Conservation (phyloP, 2,888 invertebrate genomes). For the Netelia inedita region DNA sequence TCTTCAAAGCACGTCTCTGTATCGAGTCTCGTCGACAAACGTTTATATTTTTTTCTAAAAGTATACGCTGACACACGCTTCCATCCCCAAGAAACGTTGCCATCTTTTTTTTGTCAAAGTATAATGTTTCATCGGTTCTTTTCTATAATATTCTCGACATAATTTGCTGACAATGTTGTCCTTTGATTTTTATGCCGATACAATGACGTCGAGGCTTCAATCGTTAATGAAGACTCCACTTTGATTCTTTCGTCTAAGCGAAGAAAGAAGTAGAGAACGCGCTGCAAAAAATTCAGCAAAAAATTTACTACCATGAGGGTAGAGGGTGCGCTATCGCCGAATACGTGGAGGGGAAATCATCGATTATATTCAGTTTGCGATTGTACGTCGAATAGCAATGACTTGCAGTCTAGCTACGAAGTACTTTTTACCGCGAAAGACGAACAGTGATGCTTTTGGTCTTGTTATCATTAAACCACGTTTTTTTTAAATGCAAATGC, state of each 20-base stretch:
- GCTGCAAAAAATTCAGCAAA: background rate
- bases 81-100: too few species aligned
- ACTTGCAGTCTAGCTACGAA: background rate
- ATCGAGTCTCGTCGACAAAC: background rate
- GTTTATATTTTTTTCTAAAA: background rate
- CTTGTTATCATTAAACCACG: too few species aligned
- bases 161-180: background rate
- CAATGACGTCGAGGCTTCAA: background rate
- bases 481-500: too few species aligned
- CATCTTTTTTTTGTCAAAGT: too few species aligned
- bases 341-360: background rate
- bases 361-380: constrained; percentile 21
- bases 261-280: background rate
- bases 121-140: too few species aligned
- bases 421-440: background rate
- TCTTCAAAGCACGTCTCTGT: background rate
- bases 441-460: too few species aligned
- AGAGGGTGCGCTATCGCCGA: too few species aligned
- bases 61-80: background rate
- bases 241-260: background rate
- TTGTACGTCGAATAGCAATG: background rate
- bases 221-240: constrained; percentile 3
- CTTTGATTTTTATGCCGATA: background rate
- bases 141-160: too few species aligned
- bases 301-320: background rate